Evolutionary conservation across 2,888 invertebrate genomes (phyloP).

Genomic region (Lobophora halterata): DNA sequence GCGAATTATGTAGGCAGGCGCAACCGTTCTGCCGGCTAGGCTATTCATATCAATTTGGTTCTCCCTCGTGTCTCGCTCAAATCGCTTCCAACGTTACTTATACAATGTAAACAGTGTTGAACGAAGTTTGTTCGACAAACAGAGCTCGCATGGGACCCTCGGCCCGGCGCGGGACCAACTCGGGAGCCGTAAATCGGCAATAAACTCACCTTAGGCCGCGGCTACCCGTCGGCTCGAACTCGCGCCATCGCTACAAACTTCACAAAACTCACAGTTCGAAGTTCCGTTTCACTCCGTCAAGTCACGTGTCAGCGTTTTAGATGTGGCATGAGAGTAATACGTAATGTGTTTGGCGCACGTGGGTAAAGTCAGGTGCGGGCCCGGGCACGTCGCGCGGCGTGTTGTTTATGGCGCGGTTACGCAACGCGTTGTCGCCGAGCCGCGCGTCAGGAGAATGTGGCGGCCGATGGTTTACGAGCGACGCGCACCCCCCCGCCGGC

Average conservation of each 20-base stretch:
- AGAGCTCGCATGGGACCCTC: conserved; percentile 56
- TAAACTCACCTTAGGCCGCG: conserved; percentile 78
- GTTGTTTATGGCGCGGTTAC: conserved; percentile 79
- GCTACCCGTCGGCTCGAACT: conserved; percentile 71
- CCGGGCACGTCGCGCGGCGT: conserved; percentile 55
- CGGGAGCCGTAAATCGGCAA: conserved; percentile 74
- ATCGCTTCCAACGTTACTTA: conserved; percentile 42
- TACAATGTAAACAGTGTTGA: conserved; percentile 48
- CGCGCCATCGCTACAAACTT: conserved; percentile 73
- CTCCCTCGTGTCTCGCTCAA: conserved; percentile 35
- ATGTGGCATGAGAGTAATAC: conserved; percentile 74
- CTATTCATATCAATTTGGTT: conserved; percentile 40
- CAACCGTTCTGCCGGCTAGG: conserved; percentile 35
- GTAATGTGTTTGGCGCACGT: conserved; percentile 71
- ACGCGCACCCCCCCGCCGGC: conserved; percentile 68
- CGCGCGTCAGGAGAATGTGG: conserved; percentile 80
- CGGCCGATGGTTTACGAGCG: conserved; percentile 79
- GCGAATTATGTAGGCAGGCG: conserved; percentile 12
- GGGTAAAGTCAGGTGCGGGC: conserved; percentile 66
- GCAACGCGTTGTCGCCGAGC: conserved; percentile 79
- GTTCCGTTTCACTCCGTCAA: conserved; percentile 70
- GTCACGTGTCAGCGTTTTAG: conserved; percentile 78
- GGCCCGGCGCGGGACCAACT: conserved; percentile 53
- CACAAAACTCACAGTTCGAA: conserved; percentile 71
- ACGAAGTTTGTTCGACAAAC: conserved; percentile 67